Conservation (phyloP, 2,797 vertebrate species). For the Octomys mimax region DNA sequence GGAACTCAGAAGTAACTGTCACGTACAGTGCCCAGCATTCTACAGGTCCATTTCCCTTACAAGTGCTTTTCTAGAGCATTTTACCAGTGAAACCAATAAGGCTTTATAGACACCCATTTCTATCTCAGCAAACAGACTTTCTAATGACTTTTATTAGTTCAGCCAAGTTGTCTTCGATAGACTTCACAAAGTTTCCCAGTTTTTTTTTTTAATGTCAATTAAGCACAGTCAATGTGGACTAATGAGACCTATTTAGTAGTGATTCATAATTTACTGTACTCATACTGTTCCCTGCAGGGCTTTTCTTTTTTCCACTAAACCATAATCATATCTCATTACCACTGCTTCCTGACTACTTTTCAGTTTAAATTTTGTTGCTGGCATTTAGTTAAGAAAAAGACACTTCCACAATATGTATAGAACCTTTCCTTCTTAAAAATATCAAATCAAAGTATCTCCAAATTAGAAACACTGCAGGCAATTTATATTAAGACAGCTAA, state of each 20-base stretch:
- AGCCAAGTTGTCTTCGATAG: conserved; percentile 38
- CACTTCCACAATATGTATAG: conserved; percentile 69
- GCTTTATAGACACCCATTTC: not conserved
- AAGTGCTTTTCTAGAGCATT: not conserved
- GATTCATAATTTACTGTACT: conserved; percentile 67
- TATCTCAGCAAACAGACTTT: conserved; percentile 21
- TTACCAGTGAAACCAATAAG: conserved; percentile 8
- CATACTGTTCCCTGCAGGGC: conserved; percentile 54
- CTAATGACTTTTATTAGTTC: not conserved
- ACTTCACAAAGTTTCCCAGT: conserved; percentile 41
- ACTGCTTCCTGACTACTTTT: conserved; percentile 72
- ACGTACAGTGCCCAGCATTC: not conserved
- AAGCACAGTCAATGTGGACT: conserved; percentile 65
- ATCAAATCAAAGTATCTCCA: conserved; percentile 74
- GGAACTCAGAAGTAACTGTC: not conserved
- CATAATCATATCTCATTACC: conserved; percentile 75
- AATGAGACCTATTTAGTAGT: conserved; percentile 73
- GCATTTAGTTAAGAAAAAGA: conserved; percentile 77
- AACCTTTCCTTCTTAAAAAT: conserved; percentile 68
- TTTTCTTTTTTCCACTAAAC: conserved; percentile 61
- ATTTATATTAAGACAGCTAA: conserved; percentile 55
- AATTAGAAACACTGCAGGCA: conserved; percentile 62
- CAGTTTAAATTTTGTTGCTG: conserved; percentile 76
- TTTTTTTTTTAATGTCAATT: conserved; percentile 30
- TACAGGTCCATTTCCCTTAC: not conserved